Evolutionary conservation across 2,797 vertebrate genomes (phyloP), one percentile per base, ranked within the genome.

Genomic region (Lerista edwardsae): DNA sequence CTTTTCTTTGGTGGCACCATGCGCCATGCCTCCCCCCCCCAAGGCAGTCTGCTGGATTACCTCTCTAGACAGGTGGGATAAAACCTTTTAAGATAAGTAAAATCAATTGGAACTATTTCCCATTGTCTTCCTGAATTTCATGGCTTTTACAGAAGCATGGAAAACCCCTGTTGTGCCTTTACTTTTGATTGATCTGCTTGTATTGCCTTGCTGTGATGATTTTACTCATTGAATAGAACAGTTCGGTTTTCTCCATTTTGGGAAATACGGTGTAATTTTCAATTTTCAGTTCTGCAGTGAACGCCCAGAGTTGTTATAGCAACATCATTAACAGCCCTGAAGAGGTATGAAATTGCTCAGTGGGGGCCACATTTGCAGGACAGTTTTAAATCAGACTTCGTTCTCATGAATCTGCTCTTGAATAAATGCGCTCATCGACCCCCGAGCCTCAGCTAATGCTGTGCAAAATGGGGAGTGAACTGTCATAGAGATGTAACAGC

Each of bases 361-460:
- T 44, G 27, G 29, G 78, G 29, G 36, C 47, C 84, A 81, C 75
- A 81, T 36, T 74, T 80, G 29, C 47, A 85, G 62, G 21, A 34
- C 10, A 68, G 19, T 67, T 68, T 75, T 68, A 85, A 81, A 85
- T 85, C 76, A 81, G 72, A 76, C 51, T 25, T 75, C 39, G 75
- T 85, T 39, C 64, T 75, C 34, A 69, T 75, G 21, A 31, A 69
- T 29, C 72, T 36, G 71, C 64, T 75, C 27, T 81, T 57, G 51
- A 68, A 83, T 77, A 69, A 67, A 57, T 39, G 29, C 47, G 41
- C 64, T 75, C 75, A 85, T 85, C 72, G 81, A 81, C 84, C 80
- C 84, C 75, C 11, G 47, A 69, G 47, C 64, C 64, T 47, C 64
- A 61, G 51, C 34, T 68, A 36, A 68, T 36, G 36, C 14, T 75